phyloP scores from a whole-genome alignment of 2,888 invertebrate species.

The Lucinisca nassula region DNA sequence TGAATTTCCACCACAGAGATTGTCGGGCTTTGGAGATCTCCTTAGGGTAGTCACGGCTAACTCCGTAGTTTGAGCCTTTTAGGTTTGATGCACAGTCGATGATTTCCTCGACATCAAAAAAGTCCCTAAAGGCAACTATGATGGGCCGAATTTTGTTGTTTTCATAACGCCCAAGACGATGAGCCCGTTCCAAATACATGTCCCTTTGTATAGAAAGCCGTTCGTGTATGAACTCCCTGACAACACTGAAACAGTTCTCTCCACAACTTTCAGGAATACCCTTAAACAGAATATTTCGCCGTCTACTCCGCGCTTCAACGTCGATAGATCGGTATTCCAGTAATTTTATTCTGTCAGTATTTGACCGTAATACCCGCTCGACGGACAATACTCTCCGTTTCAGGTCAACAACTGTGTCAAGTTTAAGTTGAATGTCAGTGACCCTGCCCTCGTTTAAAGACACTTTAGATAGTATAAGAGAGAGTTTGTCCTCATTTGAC shows the following conservation, averaged over 20 bases:
- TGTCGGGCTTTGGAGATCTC: neutral
- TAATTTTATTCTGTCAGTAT: neutral
- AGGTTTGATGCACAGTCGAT: neutral
- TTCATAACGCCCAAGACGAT: neutral
- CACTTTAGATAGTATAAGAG: neutral
- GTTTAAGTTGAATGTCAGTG: neutral
- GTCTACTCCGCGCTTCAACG: neutral
- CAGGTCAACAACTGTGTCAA: neutral
- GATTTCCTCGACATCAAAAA: neutral
- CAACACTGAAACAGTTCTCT: neutral
- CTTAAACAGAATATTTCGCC: neutral
- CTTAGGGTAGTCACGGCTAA: neutral
- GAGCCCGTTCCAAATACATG: neutral
- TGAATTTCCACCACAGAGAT: neutral
- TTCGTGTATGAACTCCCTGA: neutral
- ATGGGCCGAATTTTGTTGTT: neutral
- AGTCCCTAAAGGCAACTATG: neutral
- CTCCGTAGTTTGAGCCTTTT: neutral
- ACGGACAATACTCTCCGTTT: neutral
- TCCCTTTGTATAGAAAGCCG: neutral
- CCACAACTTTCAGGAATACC: too few species aligned
- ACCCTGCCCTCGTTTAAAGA: neutral
- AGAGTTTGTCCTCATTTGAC: neutral
- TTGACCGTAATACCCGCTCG: neutral
- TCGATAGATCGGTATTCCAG: neutral